Evolutionary conservation across 2,797 vertebrate species (phyloP), one percentile per base, ranked within the genome.

Genomic region (Halcyon smyrnensis): DNA sequence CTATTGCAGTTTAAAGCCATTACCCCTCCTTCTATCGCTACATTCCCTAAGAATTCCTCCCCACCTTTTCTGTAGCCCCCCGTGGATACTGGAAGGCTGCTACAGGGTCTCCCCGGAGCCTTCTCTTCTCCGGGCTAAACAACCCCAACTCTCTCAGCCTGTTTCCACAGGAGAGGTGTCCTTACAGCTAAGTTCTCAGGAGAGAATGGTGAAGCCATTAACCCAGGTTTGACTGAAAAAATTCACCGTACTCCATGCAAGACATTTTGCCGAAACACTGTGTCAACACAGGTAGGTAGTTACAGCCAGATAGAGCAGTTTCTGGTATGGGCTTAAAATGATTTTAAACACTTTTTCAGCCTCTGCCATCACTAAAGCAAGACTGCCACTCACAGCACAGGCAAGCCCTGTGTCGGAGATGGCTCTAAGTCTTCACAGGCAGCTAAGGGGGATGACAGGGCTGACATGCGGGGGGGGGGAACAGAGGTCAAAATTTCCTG

Each of bases 131-230:
- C 39, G 32, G 12, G 41, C 30, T 64, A 28, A 64, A 64, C 39
- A 43, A 23, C 28, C 30, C 39, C 19, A 45, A 43, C 30, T 64
- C 39, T 64, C 30, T 46, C 45, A 15, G 41, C 30, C 63, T 45
- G 20, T 15, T 41, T 8, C n/a, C 63, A 45, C 17, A 15, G 41
- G 20, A 64, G 19, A 41, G 39, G 20, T 43, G 28, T 45, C 30
- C 14, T 67, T 73, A 63, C 1, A 14, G 41, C 11, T 69, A 18
- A 0, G 0, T 92, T 53, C 74, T 90, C 51, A 13, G n/a, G 9
- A 56, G 12, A 46, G 46, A 71, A 84, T 2, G 5, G 24, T 15
- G 87, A 57, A 62, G 41, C n/a, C 76, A 68, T 8, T 39, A 73
- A 62, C 32, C 34, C 0, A 2, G 2, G 11, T 54, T 86, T 70